phyloP scores from a whole-genome alignment of 2,113 vertebrate species.

The Ctenomys sociabilis region DNA sequence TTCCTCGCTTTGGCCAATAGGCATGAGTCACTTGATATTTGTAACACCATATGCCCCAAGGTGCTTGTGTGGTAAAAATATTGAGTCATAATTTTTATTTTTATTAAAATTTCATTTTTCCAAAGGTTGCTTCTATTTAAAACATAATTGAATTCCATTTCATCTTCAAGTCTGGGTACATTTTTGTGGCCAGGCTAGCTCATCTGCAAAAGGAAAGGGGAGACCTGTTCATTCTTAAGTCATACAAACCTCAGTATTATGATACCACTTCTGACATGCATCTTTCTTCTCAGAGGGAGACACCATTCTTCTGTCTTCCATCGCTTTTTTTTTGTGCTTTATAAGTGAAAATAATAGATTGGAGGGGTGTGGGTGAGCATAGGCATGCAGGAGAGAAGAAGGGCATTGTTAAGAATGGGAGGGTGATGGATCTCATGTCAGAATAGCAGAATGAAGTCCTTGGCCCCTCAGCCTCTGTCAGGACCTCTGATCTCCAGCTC shows the following conservation, averaged over 20 bases:
- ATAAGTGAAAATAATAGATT: neutral
- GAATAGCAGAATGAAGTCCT: neutral
- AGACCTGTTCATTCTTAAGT: neutral
- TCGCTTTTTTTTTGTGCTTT: neutral
- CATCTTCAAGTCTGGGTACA: neutral
- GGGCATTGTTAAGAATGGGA: fast-evolving
- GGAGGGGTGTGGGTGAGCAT: neutral
- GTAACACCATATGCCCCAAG: neutral
- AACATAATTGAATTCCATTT: conserved; percentile 30
- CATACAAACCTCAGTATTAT: neutral
- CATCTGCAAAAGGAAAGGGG: neutral
- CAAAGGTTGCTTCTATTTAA: conserved; percentile 51
- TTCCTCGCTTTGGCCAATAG: neutral
- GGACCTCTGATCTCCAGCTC: neutral
- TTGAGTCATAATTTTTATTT: conserved; percentile 56
- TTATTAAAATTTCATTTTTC: conserved; percentile 49
- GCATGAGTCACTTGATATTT: neutral
- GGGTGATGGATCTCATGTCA: neutral
- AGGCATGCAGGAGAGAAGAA: neutral
- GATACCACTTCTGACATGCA: neutral
- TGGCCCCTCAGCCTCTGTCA: neutral
- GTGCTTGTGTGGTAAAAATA: conserved; percentile 41
- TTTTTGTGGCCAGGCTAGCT: neutral
- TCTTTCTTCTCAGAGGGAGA: neutral
- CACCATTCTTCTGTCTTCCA: neutral